phyloP scores from a whole-genome alignment of 2,113 vertebrate genomes.

The Mellivora capensis region DNA sequence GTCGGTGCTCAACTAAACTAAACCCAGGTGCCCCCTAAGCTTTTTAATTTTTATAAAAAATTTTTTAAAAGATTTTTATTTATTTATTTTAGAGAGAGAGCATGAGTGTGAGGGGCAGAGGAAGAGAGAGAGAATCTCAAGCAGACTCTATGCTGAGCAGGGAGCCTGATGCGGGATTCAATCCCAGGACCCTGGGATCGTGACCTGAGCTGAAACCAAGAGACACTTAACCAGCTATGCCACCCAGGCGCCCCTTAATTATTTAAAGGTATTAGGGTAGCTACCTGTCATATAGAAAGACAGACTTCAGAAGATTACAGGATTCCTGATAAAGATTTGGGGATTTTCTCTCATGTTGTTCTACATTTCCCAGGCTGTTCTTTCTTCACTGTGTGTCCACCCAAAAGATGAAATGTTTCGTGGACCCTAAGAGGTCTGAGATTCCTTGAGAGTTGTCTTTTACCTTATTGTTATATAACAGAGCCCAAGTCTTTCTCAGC shows the following conservation, averaged over 20 bases:
- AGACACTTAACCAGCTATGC: not conserved
- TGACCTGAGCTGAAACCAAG: not conserved
- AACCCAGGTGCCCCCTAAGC: not conserved
- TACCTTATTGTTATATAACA: not conserved
- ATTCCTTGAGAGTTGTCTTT: not conserved
- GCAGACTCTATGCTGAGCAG: too few relatives aligned
- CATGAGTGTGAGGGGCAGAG: too few relatives aligned
- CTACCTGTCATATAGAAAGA: not conserved
- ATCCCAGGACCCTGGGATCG: not conserved
- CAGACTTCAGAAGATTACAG: not conserved
- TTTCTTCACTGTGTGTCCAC: not conserved
- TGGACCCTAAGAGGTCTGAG: not conserved
- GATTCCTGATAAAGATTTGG: not conserved
- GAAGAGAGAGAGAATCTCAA: too few relatives aligned
- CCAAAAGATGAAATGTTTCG: not conserved
- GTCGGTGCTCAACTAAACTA: accelerated
- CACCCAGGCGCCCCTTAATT: not conserved
- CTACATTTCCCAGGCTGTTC: not conserved
- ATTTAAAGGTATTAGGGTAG: not conserved
- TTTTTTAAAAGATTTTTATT: not conserved
- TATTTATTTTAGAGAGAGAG: too few relatives aligned
- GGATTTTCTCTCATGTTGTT: not conserved
- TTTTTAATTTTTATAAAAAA: not conserved
- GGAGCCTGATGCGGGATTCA: accelerated
- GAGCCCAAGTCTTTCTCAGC: not conserved